Percentiles rank a stretch among this genome's conserved stretches.
phyloP scores from a whole-genome alignment of 2,113 vertebrate genomes.

The Triplophysa siluroides region DNA sequence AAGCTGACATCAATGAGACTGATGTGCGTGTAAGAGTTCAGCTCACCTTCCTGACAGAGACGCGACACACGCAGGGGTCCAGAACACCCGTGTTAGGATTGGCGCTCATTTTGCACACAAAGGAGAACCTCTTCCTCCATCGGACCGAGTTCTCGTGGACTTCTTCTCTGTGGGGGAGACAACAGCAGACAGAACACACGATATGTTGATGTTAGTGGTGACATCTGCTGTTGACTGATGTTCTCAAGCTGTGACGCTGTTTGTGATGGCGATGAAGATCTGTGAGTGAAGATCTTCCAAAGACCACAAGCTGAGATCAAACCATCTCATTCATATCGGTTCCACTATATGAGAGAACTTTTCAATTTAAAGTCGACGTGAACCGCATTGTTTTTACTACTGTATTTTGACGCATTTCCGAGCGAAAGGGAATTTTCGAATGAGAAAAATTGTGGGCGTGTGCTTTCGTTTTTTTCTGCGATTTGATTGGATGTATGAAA shows the following conservation, averaged over 20 bases:
- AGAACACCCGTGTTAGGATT: conserved; percentile 92
- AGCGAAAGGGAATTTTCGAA: too few relatives aligned
- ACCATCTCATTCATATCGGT: not conserved
- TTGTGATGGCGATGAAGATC: conserved; percentile 21
- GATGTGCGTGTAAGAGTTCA: not conserved
- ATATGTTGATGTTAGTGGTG: conserved; percentile 16
- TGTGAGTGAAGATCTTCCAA: conserved; percentile 11
- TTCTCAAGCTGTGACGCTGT: not conserved
- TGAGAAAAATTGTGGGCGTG: too few relatives aligned
- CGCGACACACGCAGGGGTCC: conserved; percentile 91
- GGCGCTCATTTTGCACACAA: conserved; percentile 96
- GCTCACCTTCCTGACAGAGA: conserved; percentile 93
- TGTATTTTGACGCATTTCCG: too few relatives aligned
- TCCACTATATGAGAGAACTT: too few relatives aligned
- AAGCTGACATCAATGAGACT: not conserved
- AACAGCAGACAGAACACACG: not conserved
- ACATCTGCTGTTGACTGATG: not conserved
- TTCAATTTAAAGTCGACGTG: too few relatives aligned
- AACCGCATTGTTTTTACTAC: too few relatives aligned
- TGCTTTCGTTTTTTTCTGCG: too few relatives aligned
- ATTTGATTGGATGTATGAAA: too few relatives aligned
- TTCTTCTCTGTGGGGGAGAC: conserved; percentile 77
- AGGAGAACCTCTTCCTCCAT: conserved; percentile 92
- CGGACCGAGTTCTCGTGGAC: conserved; percentile 93
- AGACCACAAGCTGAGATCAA: not conserved